Evolutionary conservation across 92 coral and sea anemone species (phyloP).

Genomic region (Montipora capitata): DNA sequence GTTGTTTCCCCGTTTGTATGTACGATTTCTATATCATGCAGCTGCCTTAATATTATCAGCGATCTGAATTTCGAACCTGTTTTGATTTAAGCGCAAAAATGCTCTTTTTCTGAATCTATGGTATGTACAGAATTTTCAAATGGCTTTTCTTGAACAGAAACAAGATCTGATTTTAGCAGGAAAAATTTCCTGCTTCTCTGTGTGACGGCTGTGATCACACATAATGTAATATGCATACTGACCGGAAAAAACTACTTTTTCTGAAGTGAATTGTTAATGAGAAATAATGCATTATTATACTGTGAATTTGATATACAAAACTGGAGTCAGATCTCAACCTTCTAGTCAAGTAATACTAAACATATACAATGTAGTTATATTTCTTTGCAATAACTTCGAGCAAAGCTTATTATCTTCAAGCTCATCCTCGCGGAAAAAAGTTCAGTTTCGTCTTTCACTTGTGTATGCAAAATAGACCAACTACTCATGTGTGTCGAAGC

Average conservation of each 20-base stretch:
- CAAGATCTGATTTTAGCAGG: neutral
- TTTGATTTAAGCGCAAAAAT: neutral
- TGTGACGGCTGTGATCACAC: too few relatives aligned
- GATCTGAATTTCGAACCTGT: neutral
- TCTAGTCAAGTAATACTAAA: too few relatives aligned
- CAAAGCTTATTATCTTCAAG: neutral
- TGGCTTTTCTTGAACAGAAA: neutral
- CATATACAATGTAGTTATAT: too few relatives aligned
- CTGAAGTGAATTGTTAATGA: constrained; percentile 21
- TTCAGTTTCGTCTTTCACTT: neutral
- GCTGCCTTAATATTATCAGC: neutral
- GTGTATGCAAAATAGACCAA: neutral
- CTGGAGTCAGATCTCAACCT: too few relatives aligned
- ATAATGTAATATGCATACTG: neutral
- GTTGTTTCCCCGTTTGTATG: neutral
- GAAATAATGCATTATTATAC: neutral
- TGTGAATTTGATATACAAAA: too few relatives aligned
- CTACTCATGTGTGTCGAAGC: neutral
- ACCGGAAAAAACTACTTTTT: neutral
- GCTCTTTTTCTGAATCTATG: too few relatives aligned
- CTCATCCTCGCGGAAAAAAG: neutral
- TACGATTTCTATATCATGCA: neutral
- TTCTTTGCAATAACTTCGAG: too few relatives aligned
- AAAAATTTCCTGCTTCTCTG: neutral
- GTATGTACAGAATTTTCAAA: neutral